A percentile compares a stretch with the other conserved stretches of the same genome.
Evolutionary conservation across 2,113 vertebrate species (phyloP).

Genomic region (Phaetusa simplex): DNA sequence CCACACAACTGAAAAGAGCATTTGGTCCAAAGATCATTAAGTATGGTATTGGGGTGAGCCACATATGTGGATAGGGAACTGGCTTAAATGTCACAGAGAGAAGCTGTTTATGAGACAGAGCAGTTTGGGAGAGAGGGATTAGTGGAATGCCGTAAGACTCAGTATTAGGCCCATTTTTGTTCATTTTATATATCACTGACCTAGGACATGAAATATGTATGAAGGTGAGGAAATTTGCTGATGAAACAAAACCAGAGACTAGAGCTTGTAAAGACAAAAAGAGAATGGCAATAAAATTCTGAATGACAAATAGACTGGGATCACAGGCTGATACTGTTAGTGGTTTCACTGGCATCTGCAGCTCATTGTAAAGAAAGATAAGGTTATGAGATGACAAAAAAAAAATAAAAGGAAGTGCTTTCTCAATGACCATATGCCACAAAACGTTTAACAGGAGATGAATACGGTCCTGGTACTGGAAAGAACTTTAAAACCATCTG

Average conservation of each 20-base stretch:
- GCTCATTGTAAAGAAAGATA: constrained; percentile 37
- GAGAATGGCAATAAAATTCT: constrained; percentile 56
- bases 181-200: constrained; percentile 58
- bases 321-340: constrained; percentile 36
- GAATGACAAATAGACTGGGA: constrained; percentile 62
- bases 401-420: not conserved
- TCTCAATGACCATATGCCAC: not conserved
- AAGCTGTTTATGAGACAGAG: constrained; percentile 55
- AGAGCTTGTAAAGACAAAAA: constrained; percentile 53
- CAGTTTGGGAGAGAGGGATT: constrained; percentile 50
- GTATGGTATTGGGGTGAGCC: constrained; percentile 39
- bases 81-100: constrained; percentile 60
- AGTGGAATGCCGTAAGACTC: constrained; percentile 37
- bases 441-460: not conserved
- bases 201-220: constrained; percentile 69
- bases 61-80: constrained; percentile 35
- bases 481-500: not conserved
- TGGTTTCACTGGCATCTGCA: constrained; percentile 39
- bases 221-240: constrained; percentile 67
- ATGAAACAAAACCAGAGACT: constrained; percentile 57
- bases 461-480: not conserved
- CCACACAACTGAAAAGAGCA: constrained; percentile 31
- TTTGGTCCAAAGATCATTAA: constrained; percentile 56
- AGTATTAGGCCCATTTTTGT: constrained; percentile 39
- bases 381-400: constrained; percentile 17